Base-by-base conservation (phyloP, 2,113 vertebrate species). In the Barnardius zonarius region DNA sequence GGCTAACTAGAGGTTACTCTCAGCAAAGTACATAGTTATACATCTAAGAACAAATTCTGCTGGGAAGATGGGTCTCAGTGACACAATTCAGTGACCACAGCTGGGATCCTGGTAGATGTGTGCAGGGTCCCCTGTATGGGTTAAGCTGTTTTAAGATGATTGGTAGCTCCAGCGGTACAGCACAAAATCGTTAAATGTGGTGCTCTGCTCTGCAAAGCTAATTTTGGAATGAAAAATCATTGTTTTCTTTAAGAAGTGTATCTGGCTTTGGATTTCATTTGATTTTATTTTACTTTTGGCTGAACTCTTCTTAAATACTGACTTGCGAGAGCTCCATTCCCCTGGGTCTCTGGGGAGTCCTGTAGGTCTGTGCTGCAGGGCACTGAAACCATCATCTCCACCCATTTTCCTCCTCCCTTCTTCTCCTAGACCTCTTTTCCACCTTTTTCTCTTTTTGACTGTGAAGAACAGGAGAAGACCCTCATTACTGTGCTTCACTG, bases 401-500 rank as follows among this genome's bases (percentile, higher is more conserved):
- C 73, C 69, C 33, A 35, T 57, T 95, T 74, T 79, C 94, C 68
- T 93, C 92, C 81, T 82, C 39, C 12, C 77, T 78, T 23, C 28
- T 88, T 82, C 51, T 92, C 35, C 35, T 15, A 89, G 77, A 86
- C 17, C 39, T 83, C 64, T 39, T 90, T 86, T 90, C 76, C 43
- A 64, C 46, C 63, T 90, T 90, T 92, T 92, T 63, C 37, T 73
- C 41, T 55, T 88, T 95, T 77, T 88, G 28, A 79, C 48, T 90
- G 35, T 72, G 67, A 81, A 84, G 52, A 94, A 76, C 48, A 86
- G 73, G 39, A 92, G 73, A 92, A 95, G 69, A 89, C 86, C 11
- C 52, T 76, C 86, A 84, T 95, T 92, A 92, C 31, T 10, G 24
- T 84, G 92, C 92, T 93, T 88, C 43, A 7, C 35, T 86, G 55